Percentiles rank a stretch among this genome's conserved stretches.
These are phyloP conservation scores for Pleuronectes platessa DNA, from an alignment of 2,113 vertebrate species.

Conservation along the genomic window DNA sequence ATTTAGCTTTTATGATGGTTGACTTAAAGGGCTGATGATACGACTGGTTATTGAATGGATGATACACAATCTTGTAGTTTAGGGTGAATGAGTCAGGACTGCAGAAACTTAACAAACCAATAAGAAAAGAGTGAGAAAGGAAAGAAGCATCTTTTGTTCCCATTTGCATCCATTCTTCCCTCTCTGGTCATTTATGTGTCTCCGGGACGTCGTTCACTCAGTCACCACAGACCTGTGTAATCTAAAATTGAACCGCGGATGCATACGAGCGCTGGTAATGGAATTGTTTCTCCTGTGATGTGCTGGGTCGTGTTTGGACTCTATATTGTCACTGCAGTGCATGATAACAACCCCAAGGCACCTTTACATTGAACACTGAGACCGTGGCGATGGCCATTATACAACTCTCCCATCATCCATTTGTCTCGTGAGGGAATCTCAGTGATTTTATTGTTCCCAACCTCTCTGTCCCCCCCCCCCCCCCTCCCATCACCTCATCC, in stretches of 20 bases:
- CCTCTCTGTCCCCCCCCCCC: not conserved
- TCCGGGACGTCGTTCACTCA: conserved; percentile 42
- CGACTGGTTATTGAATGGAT: not conserved
- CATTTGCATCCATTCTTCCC: not conserved
- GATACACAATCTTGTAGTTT: not conserved
- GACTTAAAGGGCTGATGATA: not conserved
- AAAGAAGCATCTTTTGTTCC: not conserved
- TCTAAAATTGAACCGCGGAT: conserved; percentile 61
- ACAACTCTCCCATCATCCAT: conserved; percentile 25
- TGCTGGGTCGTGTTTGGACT: conserved; percentile 29
- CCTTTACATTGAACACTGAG: conserved; percentile 14
- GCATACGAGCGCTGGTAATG: conserved; percentile 47
- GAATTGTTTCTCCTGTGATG: conserved; percentile 50
- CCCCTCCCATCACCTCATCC: not conserved
- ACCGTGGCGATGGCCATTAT: conserved; percentile 20
- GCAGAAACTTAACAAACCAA: not conserved
- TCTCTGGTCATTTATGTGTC: conserved; percentile 17
- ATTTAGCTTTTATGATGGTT: too few species aligned
- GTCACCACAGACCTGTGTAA: conserved; percentile 47
- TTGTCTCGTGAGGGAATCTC: conserved; percentile 6
- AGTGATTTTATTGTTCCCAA: conserved; percentile 11
- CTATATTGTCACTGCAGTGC: conserved; percentile 27
- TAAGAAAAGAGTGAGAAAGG: not conserved
- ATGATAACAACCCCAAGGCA: conserved; percentile 46
- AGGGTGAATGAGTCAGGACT: not conserved